Evolutionary conservation across 2,888 invertebrate genomes (phyloP), one percentile per base, ranked within the genome.

Genomic region (Hypsopygia costalis): DNA sequence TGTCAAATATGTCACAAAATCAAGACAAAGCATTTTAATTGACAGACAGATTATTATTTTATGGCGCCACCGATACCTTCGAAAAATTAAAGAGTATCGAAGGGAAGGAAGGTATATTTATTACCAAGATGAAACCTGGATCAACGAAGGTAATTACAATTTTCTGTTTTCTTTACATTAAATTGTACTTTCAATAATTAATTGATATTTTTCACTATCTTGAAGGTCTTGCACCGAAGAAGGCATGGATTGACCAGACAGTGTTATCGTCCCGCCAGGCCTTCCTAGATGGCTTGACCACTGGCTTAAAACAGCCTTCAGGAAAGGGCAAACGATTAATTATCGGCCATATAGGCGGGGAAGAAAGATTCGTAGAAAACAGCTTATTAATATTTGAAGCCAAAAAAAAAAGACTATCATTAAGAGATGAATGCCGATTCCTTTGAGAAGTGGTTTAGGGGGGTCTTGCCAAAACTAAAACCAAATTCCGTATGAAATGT

Each of bases 331-430:
- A 40, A 46, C 38, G 51, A n/a, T 40, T 58, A 6, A 49, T 52
- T 34, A 43, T 56, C 31, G 35, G 45, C 31, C 54, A 50, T 38
- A 50, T 52, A 41, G 51, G 9, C 16, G 16, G 51, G 9, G 46
- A 48, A 39, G 50, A 51, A 41, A 47, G 52, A 25, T 52, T 50
- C 34, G 16, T 53, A 30, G 49, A 51, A 43, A 52, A 44, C 20
- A 42, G 47, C 11, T 40, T 49, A 40, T 36, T 52, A 28, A 31
- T 52, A 7, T 53, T 49, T 36, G 46, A 50, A 48, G 46, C 51
- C 16, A 27, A 58, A 60, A 48, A 57, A 51, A 48, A 33, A 40
- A 35, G 53, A 52, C 46, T 55, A 52, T 40, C 52, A 52, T 41
- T 29, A 54, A 39, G 51, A 53, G 44, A 58, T 56, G 51, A 29